Evolutionary conservation across 2,888 invertebrate genomes (phyloP).

Genomic region (Drosophila imparisetae): DNA sequence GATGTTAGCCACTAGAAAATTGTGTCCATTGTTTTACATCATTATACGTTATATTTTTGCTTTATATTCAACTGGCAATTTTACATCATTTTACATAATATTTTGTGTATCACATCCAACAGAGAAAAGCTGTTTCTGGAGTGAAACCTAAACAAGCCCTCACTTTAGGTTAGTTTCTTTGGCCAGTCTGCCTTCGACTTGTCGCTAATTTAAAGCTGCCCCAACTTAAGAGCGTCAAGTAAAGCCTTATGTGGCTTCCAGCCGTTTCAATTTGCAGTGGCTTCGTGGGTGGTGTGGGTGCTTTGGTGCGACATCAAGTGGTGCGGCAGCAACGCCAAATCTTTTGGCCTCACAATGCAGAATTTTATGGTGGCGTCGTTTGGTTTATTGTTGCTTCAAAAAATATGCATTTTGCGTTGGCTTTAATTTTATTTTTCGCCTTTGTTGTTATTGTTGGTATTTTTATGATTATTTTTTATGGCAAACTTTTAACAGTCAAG

Average conservation of each 20-base stretch:
- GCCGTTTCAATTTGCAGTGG: constrained; percentile 6
- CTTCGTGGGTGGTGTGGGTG: constrained; percentile 4
- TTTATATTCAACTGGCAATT: not conserved
- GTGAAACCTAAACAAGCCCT: not conserved
- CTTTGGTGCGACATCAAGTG: constrained; percentile 19
- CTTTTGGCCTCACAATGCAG: constrained; percentile 35
- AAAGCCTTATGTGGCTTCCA: constrained; percentile 15
- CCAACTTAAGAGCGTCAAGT: constrained; percentile 1
- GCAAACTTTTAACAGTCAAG: constrained; percentile 30
- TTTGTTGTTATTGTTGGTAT: constrained; percentile 13
- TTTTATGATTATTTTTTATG: constrained; percentile 38
- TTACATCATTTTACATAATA: no score
- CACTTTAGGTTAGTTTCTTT: not conserved
- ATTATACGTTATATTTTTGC: not conserved
- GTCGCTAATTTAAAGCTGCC: not conserved
- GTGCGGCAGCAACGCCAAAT: constrained; percentile 9
- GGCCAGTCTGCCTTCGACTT: not conserved
- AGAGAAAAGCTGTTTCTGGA: not conserved
- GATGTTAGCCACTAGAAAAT: not conserved
- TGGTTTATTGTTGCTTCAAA: constrained; percentile 44
- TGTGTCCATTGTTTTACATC: not conserved
- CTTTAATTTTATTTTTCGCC: constrained; percentile 38
- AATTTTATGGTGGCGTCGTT: constrained; percentile 30
- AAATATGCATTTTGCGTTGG: constrained; percentile 40
- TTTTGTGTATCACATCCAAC: not conserved